Evolutionary conservation across 30 jellyfish, hydroid and myxozoan species (phyloP).

Genomic region (Hydractinia echinata): DNA sequence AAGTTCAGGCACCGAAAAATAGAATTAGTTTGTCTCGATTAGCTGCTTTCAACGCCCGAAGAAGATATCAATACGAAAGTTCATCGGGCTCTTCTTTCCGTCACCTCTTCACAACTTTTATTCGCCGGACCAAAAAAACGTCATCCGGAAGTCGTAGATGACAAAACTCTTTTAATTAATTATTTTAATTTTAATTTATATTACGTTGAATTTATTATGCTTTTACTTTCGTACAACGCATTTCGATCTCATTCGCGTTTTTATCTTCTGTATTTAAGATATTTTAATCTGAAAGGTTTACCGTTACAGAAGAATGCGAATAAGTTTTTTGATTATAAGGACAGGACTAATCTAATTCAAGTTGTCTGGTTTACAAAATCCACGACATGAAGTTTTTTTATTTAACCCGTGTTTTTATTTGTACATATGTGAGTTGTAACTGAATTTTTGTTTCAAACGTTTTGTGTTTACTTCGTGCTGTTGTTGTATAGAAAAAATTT

Average conservation of each 20-base stretch:
- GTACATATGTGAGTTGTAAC: neutral
- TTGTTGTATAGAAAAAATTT: too few relatives aligned
- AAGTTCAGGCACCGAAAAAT: conserved; percentile 62
- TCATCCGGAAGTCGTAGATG: conserved; percentile 19
- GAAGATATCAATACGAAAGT: conserved; percentile 69
- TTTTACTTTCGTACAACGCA: neutral
- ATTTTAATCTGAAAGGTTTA: too few relatives aligned
- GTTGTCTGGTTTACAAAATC: neutral
- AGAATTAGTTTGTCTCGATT: conserved; percentile 81
- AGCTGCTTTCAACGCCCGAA: conserved; percentile 98
- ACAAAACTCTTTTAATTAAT: neutral
- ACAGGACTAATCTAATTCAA: neutral
- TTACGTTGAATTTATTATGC: conserved; percentile 5
- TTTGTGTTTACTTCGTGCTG: too few relatives aligned
- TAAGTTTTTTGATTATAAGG: too few relatives aligned
- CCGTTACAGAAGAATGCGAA: too few relatives aligned
- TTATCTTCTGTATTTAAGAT: too few relatives aligned
- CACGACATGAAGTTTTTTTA: neutral
- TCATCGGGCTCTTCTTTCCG: neutral
- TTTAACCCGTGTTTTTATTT: neutral
- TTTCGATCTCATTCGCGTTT: too few relatives aligned
- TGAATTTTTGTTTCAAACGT: too few relatives aligned
- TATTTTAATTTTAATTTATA: neutral
- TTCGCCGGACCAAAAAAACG: conserved; percentile 32
- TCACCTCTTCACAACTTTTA: conserved; percentile 25